A percentile compares a stretch with the other conserved stretches of the same genome.
phyloP scores from a whole-genome alignment of 2,888 invertebrate genomes.

The Blera fallax region DNA sequence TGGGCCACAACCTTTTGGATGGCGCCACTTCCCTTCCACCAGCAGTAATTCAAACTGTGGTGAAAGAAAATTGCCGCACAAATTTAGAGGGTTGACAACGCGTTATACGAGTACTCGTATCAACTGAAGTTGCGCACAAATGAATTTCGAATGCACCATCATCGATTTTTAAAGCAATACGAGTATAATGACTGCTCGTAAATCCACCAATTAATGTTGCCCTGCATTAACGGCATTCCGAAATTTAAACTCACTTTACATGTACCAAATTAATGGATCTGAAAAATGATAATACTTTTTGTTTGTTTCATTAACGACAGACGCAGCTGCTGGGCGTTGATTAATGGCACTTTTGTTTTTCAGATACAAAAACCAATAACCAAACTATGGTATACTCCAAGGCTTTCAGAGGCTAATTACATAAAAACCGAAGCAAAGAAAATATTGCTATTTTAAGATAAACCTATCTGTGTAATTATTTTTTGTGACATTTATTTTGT shows the following conservation, averaged over 20 bases:
- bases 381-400: neutral
- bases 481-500: neutral
- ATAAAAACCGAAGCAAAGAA: neutral
- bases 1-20: conserved; percentile 5
- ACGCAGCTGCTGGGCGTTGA: neutral
- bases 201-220: neutral
- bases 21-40: neutral
- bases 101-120: neutral
- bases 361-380: neutral
- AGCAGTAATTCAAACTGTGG: conserved; percentile 22
- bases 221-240: neutral
- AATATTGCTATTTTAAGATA: neutral
- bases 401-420: neutral
- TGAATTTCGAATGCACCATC: neutral
- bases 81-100: conserved; percentile 2
- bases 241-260: neutral
- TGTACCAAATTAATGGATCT: neutral
- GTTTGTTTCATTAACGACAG: neutral
- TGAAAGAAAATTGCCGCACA: conserved; percentile 11
- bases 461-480: neutral
- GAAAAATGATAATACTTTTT: neutral
- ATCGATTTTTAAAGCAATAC: neutral
- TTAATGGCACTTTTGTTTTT: neutral
- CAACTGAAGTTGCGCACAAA: neutral
- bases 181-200: neutral